Base-by-base conservation (phyloP, 2,797 vertebrate genomes). In the Sebastes itinus region DNA sequence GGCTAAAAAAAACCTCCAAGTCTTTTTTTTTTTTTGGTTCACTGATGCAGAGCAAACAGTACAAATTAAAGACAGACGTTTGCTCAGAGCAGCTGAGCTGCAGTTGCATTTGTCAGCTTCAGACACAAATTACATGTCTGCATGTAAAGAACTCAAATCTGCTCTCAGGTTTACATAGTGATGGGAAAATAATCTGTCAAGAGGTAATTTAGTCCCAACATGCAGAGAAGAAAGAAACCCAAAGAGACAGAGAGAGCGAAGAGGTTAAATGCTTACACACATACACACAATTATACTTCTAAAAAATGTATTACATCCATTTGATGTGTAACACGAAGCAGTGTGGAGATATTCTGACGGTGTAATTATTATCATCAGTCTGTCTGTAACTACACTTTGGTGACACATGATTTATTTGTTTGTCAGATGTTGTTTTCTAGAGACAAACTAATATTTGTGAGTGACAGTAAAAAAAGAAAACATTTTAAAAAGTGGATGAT, bases 1-100 rank as follows among this genome's bases (percentile, higher is more conserved):
- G 0, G 69, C 77, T 49, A 72, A 67, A 82, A 77, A 46, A 78
- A 33, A 72, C n/a, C 46, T 63, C 74, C 58, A 62, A 7, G 66
- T 58, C 61, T 66, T 78, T 38, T 75, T 76, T 81, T 81, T 76
- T 80, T 78, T 49, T 49, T 87, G 78, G 76, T 84, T 85, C 78
- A 87, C 38, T 87, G 87, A 85, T 71, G 64, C 79, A 89, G 82
- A 77, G 80, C 72, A 92, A 88, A 87, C 61, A 72, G 32, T 11
- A 7, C 77, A 87, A 77, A 88, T 86, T 77, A 81, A 88, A 86
- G 68, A 82, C 86, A 88, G 80, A 87, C 69, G 8, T 85, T 87
- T 55, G 69, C 78, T 81, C 56, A 52, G 56, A 83, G 77, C 83
- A 85, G 67, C 80, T 83, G 78, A 77, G 72, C 66, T 84, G 58